Evolutionary conservation across 2,797 vertebrate species (phyloP).

Genomic region (Sebastes minor): DNA sequence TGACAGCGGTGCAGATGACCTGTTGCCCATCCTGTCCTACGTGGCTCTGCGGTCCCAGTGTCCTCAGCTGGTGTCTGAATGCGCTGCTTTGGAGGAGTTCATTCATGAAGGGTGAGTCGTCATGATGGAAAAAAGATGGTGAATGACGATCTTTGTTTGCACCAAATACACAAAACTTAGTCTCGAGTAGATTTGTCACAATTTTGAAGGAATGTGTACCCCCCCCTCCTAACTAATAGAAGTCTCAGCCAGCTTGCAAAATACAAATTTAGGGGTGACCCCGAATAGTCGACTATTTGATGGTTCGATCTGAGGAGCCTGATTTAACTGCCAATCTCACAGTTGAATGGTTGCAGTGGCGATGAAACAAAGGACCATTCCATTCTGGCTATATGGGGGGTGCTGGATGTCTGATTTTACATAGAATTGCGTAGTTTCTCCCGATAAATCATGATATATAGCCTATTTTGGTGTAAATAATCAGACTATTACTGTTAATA

Average conservation of each 20-base stretch:
- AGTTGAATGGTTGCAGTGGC: background rate
- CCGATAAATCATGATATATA: too few relatives aligned
- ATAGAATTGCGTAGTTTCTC: background rate
- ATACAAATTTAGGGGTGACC: background rate
- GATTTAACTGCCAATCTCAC: background rate
- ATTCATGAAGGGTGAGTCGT: conserved; percentile 92
- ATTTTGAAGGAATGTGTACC: too few relatives aligned
- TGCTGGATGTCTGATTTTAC: background rate
- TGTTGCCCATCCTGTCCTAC: conserved; percentile 94
- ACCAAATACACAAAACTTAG: background rate
- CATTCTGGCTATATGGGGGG: background rate
- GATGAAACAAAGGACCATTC: background rate
- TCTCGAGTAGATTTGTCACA: background rate
- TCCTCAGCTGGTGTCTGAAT: conserved; percentile 93
- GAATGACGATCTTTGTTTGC: background rate
- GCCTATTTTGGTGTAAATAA: too few relatives aligned
- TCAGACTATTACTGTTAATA: too few relatives aligned
- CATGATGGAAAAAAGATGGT: background rate
- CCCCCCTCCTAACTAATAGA: background rate
- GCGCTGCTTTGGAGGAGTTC: conserved; percentile 94
- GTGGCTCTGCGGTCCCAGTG: conserved; percentile 89
- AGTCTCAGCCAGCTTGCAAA: background rate
- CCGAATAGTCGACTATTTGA: background rate
- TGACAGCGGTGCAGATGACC: conserved; percentile 91
- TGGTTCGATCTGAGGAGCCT: background rate